phyloP scores from a whole-genome alignment of 1,140 invertebrate species.

The Aphaenogaster ashmeadi region DNA sequence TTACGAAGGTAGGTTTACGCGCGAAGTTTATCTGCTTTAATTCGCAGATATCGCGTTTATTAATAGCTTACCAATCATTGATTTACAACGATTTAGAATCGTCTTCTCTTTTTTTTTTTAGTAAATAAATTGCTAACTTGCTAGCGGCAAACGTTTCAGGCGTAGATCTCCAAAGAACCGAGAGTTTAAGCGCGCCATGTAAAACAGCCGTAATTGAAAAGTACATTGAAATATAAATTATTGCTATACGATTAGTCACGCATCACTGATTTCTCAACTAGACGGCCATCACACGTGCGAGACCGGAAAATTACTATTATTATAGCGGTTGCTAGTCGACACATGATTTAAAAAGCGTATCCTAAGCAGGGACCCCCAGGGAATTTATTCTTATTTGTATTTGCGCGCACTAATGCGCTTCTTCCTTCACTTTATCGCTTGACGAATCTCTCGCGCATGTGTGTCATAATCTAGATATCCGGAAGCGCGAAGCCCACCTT shows the following conservation, averaged over 20 bases:
- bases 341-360: conserved; percentile 33
- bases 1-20: conserved; percentile 15
- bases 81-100: background rate
- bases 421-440: conserved; percentile 20
- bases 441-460: conserved; percentile 42
- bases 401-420: background rate
- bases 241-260: conserved; percentile 15
- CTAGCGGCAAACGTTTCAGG: background rate
- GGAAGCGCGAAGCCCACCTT: conserved; percentile 33
- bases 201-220: conserved; percentile 13
- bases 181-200: background rate
- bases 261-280: conserved; percentile 15
- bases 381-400: conserved; percentile 15
- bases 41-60: background rate
- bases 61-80: background rate
- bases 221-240: conserved; percentile 25
- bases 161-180: background rate
- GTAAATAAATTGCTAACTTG: background rate
- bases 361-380: background rate
- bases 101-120: background rate
- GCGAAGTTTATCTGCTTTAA: background rate
- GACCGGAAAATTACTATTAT: conserved; percentile 30
- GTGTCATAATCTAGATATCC: conserved; percentile 46
- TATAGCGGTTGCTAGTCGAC: background rate
- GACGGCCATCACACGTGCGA: background rate